These are phyloP conservation scores for Ptilodon capucinus DNA, from an alignment of 2,888 invertebrate genomes.

Conservation along the genomic window DNA sequence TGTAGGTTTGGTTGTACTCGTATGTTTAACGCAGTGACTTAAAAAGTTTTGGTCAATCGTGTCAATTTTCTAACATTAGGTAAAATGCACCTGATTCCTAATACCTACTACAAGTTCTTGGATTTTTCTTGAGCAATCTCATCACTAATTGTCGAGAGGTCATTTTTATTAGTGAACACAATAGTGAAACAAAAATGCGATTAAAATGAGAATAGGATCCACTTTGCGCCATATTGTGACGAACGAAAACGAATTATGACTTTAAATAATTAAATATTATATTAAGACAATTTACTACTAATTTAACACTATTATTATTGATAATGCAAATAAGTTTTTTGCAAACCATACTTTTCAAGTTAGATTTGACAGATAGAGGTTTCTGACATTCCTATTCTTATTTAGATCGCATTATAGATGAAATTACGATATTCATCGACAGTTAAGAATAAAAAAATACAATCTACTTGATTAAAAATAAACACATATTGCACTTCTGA, in stretches of 20 bases:
- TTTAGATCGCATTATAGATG: slow-evolving; percentile 1
- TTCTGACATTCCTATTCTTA: too few species aligned
- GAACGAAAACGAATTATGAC: too few species aligned
- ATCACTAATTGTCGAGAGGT: slow-evolving; percentile 11
- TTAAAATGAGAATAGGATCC: too few species aligned
- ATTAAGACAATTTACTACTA: too few species aligned
- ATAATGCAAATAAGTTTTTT: too few species aligned
- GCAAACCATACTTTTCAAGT: too few species aligned
- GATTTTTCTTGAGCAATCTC: slow-evolving; percentile 31
- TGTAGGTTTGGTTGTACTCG: slow-evolving; percentile 15
- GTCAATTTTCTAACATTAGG: slow-evolving; percentile 6
- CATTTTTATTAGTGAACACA: background rate
- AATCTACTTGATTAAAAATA: slow-evolving; percentile 15
- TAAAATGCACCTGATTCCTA: slow-evolving; percentile 3
- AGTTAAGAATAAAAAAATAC: slow-evolving; percentile 4
- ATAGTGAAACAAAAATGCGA: too few species aligned
- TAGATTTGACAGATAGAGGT: too few species aligned
- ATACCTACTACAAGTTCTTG: slow-evolving; percentile 15
- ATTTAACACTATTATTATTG: too few species aligned
- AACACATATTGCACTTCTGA: slow-evolving; percentile 14
- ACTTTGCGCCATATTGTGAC: too few species aligned
- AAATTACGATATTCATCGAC: background rate
- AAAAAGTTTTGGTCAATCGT: slow-evolving; percentile 44
- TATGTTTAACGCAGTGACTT: slow-evolving; percentile 31
- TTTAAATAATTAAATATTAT: too few species aligned